phyloP scores from a whole-genome alignment of 2,113 vertebrate genomes.

The Rhineura floridana region DNA sequence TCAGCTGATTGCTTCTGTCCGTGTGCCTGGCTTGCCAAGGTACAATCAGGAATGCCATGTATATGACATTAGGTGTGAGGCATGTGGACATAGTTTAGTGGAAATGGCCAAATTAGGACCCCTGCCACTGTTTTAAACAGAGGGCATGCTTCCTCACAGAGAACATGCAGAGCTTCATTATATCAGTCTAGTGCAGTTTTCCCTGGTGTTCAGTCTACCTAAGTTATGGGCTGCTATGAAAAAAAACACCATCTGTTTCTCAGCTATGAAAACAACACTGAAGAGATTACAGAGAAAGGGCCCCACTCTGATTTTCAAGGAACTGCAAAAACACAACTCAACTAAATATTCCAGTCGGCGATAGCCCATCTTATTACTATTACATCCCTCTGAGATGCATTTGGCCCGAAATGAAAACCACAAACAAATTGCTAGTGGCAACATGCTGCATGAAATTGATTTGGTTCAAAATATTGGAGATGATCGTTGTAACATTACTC shows the following conservation, averaged over 20 bases:
- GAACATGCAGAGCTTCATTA: background rate
- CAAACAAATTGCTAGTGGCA: conserved; percentile 69
- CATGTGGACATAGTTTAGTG: too few species aligned
- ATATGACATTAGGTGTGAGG: too few species aligned
- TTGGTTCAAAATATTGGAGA: conserved; percentile 78
- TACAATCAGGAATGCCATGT: too few species aligned
- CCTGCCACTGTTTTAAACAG: background rate
- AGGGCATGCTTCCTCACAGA: background rate
- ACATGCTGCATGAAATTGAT: conserved; percentile 70
- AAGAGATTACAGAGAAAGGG: background rate
- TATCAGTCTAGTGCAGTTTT: accelerated
- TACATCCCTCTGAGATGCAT: conserved; percentile 47
- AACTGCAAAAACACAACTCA: conserved; percentile 39
- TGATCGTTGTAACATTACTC: conserved; percentile 66
- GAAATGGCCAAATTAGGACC: too few species aligned
- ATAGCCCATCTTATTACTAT: conserved; percentile 62
- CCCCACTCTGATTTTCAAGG: conserved; percentile 15
- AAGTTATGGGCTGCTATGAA: background rate
- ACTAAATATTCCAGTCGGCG: conserved; percentile 5
- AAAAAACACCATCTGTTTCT: background rate
- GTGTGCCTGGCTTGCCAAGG: too few species aligned
- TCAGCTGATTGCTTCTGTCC: too few species aligned
- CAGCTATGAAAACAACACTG: background rate
- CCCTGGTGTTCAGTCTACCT: background rate
- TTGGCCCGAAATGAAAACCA: conserved; percentile 72